A percentile compares a stretch with the other conserved stretches of the same genome.
Conservation (phyloP, 1,140 invertebrate genomes). For the Lordiphosa collinella region DNA sequence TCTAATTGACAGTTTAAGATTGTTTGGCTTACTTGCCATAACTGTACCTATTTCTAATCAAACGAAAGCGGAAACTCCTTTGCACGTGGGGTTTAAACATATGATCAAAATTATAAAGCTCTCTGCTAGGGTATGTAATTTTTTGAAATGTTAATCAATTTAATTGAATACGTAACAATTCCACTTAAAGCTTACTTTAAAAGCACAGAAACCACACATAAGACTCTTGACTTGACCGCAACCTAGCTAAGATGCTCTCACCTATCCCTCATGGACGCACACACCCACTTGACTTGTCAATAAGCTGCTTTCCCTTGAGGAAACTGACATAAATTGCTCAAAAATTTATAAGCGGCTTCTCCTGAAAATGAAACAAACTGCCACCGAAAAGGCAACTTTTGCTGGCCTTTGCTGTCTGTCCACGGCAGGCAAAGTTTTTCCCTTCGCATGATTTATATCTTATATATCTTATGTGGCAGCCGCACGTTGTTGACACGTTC, state of each 20-base stretch:
- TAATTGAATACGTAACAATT: background rate
- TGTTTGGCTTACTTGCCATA: too few species aligned
- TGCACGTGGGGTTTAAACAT: too few species aligned
- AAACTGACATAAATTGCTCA: slow-evolving; percentile 23
- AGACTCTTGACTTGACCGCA: slow-evolving; percentile 44
- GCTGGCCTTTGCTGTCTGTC: slow-evolving; percentile 22
- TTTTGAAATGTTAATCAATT: too few species aligned
- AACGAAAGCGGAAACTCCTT: too few species aligned
- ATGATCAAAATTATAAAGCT: too few species aligned
- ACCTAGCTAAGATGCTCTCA: slow-evolving; percentile 31
- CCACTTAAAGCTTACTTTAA: background rate
- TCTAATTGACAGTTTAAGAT: too few species aligned
- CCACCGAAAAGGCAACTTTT: slow-evolving; percentile 26
- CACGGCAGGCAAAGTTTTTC: slow-evolving; percentile 34
- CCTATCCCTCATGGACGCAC: background rate
- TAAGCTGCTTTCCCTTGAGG: slow-evolving; percentile 48
- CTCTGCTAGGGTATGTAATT: too few species aligned
- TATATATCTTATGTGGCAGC: slow-evolving; percentile 10
- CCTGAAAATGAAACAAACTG: slow-evolving; percentile 1
- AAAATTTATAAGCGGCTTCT: slow-evolving; percentile 62
- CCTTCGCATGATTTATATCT: slow-evolving; percentile 55
- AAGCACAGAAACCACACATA: slow-evolving; percentile 16
- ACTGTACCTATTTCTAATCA: too few species aligned
- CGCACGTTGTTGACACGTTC: slow-evolving; percentile 60
- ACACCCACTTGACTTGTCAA: slow-evolving; percentile 30